Percentiles rank a stretch among this genome's conserved stretches.
Conservation (phyloP, 2,113 vertebrate genomes). For the Urocynchramus pylzowi region DNA sequence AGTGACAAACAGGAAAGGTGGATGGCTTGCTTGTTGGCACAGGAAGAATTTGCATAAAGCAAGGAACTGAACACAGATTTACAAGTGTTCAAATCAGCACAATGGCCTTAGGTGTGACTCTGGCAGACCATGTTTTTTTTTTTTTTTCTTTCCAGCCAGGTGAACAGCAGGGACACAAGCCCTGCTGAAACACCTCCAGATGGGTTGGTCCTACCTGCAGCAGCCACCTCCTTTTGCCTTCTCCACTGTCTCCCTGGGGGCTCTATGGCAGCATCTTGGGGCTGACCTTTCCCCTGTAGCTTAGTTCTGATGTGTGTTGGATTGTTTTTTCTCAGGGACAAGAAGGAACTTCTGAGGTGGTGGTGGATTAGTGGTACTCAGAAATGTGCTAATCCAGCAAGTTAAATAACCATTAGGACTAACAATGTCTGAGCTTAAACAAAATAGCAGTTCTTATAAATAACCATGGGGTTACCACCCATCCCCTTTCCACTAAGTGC, state of each 20-base stretch:
- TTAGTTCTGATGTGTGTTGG: neutral
- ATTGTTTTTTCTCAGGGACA: neutral
- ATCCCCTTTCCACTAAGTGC: neutral
- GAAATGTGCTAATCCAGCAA: neutral
- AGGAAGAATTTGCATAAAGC: neutral
- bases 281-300: neutral
- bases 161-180: neutral
- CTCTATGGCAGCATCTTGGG: neutral
- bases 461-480: neutral
- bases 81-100: neutral
- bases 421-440: neutral
- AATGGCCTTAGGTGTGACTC: neutral
- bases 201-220: neutral
- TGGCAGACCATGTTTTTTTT: fast-evolving
- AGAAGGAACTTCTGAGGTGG: fast-evolving
- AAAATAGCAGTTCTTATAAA: neutral
- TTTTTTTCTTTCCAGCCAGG: neutral
- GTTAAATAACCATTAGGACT: neutral
- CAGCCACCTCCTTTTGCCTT: neutral
- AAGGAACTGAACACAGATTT: neutral
- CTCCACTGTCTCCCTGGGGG: neutral
- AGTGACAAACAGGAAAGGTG: neutral
- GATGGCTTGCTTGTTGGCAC: neutral
- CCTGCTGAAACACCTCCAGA: neutral
- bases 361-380: neutral